Conservation (phyloP, 2,888 invertebrate genomes). For the Pseudeuparius sepicola region DNA sequence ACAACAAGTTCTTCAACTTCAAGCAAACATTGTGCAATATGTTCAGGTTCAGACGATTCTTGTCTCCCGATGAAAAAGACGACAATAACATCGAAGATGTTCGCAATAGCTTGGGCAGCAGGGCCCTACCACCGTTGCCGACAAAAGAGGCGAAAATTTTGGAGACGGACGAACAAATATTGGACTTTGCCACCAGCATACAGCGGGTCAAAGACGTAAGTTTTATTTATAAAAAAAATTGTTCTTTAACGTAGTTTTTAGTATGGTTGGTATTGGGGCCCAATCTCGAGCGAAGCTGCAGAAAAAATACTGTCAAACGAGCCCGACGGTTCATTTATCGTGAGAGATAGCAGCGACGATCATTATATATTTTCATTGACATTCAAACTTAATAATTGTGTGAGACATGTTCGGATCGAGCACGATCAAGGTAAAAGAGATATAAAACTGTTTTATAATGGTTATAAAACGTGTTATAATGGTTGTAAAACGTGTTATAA, state of each 20-base stretch:
- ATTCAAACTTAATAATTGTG: slow-evolving; percentile 81
- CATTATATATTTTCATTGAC: slow-evolving; percentile 91
- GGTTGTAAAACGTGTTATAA: no score
- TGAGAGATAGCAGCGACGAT: slow-evolving; percentile 88
- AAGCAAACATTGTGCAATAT: slow-evolving; percentile 81
- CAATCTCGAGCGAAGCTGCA: slow-evolving; percentile 81
- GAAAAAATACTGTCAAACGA: slow-evolving; percentile 86
- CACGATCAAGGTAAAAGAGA: slow-evolving; percentile 90
- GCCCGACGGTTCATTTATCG: slow-evolving; percentile 89
- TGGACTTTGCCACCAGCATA: slow-evolving; percentile 85
- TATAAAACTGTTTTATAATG: no score
- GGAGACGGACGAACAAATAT: slow-evolving; percentile 37
- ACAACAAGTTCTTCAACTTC: slow-evolving; percentile 57
- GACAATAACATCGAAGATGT: slow-evolving; percentile 27
- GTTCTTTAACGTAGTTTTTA: slow-evolving; percentile 37
- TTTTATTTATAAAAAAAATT: slow-evolving; percentile 24
- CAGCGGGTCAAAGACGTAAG: slow-evolving; percentile 90
- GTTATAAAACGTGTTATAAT: no score
- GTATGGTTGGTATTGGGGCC: slow-evolving; percentile 97
- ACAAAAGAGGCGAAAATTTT: slow-evolving; percentile 22
- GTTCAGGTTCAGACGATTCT: slow-evolving; percentile 55
- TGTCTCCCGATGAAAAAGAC: slow-evolving; percentile 39
- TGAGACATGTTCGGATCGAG: slow-evolving; percentile 87
- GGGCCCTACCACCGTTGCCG: slow-evolving; percentile 60
- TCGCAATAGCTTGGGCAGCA: slow-evolving; percentile 48